These are phyloP conservation scores for Gymnocephalus cernua DNA, from an alignment of 2,113 vertebrate genomes.

Conservation along the genomic window DNA sequence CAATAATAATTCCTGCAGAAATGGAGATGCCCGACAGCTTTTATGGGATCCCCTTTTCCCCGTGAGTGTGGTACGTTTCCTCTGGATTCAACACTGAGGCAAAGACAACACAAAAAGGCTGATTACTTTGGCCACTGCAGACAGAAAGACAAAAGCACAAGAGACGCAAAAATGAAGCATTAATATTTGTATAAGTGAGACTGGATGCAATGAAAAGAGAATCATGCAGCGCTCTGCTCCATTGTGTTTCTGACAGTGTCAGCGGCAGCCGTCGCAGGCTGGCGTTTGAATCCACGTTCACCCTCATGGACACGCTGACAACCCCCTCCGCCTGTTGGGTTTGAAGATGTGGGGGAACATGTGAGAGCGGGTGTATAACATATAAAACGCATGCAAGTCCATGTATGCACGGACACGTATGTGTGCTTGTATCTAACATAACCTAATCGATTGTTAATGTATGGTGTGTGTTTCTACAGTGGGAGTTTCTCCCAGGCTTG, in stretches of 20 bases:
- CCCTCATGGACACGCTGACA: constrained; percentile 24
- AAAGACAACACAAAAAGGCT: constrained; percentile 37
- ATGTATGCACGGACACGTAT: background rate
- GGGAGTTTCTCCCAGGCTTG: constrained; percentile 13
- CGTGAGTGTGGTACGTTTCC: constrained; percentile 2
- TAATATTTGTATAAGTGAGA: constrained; percentile 62
- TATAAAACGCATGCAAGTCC: too few species aligned
- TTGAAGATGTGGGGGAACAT: background rate
- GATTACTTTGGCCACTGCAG: constrained; percentile 56
- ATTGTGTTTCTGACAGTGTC: constrained; percentile 44
- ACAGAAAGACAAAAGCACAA: constrained; percentile 38
- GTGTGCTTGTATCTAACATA: background rate
- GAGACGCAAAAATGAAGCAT: constrained; percentile 44
- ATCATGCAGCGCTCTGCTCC: constrained; percentile 56
- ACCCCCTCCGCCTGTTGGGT: background rate
- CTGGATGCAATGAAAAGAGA: constrained; percentile 45
- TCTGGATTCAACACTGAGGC: constrained; percentile 34
- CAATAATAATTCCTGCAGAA: constrained; percentile 17
- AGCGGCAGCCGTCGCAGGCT: constrained; percentile 25
- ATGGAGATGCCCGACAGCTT: constrained; percentile 29
- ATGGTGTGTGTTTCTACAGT: constrained; percentile 36
- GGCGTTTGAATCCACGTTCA: constrained; percentile 37
- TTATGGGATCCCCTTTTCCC: background rate
- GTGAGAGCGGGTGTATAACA: background rate
- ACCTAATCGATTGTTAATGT: constrained; percentile 42